These are phyloP conservation scores for Nerophis ophidion DNA, from an alignment of 2,113 vertebrate genomes.

Conservation along the genomic window DNA sequence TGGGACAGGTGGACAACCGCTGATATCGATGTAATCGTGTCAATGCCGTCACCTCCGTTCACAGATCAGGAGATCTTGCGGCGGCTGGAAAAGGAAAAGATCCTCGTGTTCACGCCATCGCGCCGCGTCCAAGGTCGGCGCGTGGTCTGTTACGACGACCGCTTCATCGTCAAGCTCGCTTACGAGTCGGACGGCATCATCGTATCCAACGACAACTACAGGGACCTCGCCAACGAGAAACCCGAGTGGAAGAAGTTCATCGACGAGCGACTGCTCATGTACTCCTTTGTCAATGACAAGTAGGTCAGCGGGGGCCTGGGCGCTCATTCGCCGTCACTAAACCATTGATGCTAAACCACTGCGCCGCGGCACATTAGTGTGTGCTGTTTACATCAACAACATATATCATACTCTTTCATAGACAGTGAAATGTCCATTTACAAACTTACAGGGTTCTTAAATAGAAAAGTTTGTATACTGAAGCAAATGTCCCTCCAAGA, in stretches of 20 bases:
- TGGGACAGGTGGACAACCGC: too few relatives aligned
- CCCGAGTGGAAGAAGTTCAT: constrained; percentile 99
- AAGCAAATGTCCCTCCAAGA: too few relatives aligned
- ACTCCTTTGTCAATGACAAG: constrained; percentile 99
- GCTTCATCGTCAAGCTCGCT: constrained; percentile 94
- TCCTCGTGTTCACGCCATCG: constrained; percentile 92
- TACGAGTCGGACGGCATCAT: constrained; percentile 95
- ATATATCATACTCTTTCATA: too few relatives aligned
- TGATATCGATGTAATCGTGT: too few relatives aligned
- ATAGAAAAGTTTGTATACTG: too few relatives aligned
- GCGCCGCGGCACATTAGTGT: too few relatives aligned
- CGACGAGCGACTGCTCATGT: constrained; percentile 94
- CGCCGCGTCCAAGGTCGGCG: constrained; percentile 90
- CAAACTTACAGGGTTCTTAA: too few relatives aligned
- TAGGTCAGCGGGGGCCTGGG: constrained; percentile 57
- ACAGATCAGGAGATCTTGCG: constrained; percentile 93
- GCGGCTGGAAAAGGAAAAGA: constrained; percentile 92
- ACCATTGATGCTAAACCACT: too few relatives aligned
- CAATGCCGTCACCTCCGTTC: not conserved
- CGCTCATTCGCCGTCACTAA: not conserved
- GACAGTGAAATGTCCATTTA: too few relatives aligned
- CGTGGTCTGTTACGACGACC: constrained; percentile 95
- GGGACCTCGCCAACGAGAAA: constrained; percentile 93
- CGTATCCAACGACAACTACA: constrained; percentile 97
- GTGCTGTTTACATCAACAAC: too few relatives aligned